Evolutionary conservation across 2,113 vertebrate species (phyloP).

Genomic region (Pantherophis guttatus): DNA sequence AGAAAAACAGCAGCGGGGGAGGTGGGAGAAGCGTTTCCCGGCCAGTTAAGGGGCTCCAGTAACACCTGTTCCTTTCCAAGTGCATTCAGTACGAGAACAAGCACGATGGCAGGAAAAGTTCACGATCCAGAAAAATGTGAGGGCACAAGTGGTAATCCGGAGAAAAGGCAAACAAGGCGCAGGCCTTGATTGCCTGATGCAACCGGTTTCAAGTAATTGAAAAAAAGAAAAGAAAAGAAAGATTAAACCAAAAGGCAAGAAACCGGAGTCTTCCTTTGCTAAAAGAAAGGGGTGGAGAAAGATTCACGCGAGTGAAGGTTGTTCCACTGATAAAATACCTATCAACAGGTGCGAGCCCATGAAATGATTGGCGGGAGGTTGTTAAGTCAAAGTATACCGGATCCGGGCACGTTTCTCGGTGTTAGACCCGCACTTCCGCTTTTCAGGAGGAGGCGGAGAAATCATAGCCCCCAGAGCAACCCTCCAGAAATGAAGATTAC

Average conservation of each 20-base stretch:
- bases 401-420: not conserved
- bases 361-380: not conserved
- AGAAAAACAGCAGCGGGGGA: not conserved
- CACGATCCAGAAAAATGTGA: not conserved
- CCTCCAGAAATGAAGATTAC: too few relatives aligned
- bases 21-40: not conserved
- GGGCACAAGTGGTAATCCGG: not conserved
- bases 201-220: too few relatives aligned
- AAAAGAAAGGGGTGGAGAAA: not conserved
- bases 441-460: not conserved
- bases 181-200: not conserved
- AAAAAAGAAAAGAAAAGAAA: fast-evolving
- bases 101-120: not conserved
- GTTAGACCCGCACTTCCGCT: not conserved
- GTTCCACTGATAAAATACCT: not conserved
- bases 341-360: not conserved
- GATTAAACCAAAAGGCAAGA: not conserved
- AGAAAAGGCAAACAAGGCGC: too few relatives aligned
- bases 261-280: not conserved
- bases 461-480: not conserved
- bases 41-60: not conserved
- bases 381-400: not conserved
- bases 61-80: not conserved
- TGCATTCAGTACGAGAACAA: not conserved
- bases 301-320: too few relatives aligned